A percentile compares a stretch with the other conserved stretches of the same genome.
Evolutionary conservation across 1,140 invertebrate species (phyloP).

Genomic region (Capitella teleta): DNA sequence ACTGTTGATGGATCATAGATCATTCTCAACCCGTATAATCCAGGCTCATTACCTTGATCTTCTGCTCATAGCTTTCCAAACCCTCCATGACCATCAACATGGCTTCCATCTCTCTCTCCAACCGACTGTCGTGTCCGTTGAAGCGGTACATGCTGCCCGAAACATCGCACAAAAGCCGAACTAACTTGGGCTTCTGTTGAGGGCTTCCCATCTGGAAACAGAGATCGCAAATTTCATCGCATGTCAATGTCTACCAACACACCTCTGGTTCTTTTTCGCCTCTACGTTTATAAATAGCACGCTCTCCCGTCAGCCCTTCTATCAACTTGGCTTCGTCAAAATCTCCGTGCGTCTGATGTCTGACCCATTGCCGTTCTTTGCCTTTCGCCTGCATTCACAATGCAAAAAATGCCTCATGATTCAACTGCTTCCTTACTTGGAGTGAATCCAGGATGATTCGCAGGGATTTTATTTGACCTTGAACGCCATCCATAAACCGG

Average conservation of each 20-base stretch:
- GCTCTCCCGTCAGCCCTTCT: conserved; percentile 83
- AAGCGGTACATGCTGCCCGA: conserved; percentile 91
- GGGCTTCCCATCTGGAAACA: conserved; percentile 55
- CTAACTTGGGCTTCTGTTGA: conserved; percentile 73
- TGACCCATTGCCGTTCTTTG: conserved; percentile 84
- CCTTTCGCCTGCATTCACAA: conserved; percentile 87
- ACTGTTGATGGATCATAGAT: too few relatives aligned
- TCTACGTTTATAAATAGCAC: conserved; percentile 73
- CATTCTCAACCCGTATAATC: too few relatives aligned
- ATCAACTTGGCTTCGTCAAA: conserved; percentile 91
- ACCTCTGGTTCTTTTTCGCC: conserved; percentile 55
- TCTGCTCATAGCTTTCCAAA: conserved; percentile 75
- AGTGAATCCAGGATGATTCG: conserved; percentile 51
- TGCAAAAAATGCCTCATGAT: too few relatives aligned
- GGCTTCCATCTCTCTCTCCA: conserved; percentile 84
- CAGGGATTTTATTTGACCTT: conserved; percentile 50
- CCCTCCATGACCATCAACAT: conserved; percentile 89
- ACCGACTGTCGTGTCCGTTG: conserved; percentile 81
- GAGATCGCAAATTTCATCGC: not conserved
- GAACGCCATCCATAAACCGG: conserved; percentile 65
- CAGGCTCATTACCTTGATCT: conserved; percentile 51
- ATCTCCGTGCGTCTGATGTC: conserved; percentile 69
- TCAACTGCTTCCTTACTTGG: conserved; percentile 24
- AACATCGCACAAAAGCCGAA: conserved; percentile 83
- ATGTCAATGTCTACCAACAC: not conserved